These are phyloP conservation scores for Glareola pratincola DNA, from an alignment of 2,113 vertebrate species.

Conservation along the genomic window DNA sequence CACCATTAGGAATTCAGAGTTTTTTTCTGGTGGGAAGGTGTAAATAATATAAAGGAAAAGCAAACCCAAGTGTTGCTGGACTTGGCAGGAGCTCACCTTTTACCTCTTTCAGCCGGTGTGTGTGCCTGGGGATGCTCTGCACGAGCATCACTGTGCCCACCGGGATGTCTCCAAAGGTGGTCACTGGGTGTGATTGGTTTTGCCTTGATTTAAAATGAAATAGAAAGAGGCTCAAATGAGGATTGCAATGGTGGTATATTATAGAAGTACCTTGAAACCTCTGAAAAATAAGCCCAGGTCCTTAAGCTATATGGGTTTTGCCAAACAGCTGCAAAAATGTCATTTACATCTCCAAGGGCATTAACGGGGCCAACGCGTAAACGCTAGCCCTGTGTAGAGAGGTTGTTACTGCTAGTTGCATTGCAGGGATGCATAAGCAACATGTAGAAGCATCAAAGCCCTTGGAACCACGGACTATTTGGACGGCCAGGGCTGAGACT, in stretches of 20 bases:
- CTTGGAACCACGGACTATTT: no score
- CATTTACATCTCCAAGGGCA: not conserved
- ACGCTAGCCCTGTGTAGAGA: not conserved
- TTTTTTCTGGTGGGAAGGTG: not conserved
- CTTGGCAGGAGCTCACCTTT: not conserved
- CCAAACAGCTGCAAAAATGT: not conserved
- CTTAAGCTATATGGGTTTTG: not conserved
- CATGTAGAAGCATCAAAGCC: rapidly evolving
- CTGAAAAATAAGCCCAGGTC: not conserved
- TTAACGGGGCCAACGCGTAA: no score
- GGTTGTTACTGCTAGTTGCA: not conserved
- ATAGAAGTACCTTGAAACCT: not conserved
- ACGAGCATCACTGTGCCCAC: rapidly evolving
- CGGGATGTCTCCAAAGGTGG: rapidly evolving
- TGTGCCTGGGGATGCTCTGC: not conserved
- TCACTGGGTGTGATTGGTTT: not conserved
- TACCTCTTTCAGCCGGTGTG: rapidly evolving
- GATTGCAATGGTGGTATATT: not conserved
- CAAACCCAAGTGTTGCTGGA: not conserved
- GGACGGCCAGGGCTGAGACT: rapidly evolving
- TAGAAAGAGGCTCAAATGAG: not conserved
- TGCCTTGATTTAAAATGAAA: not conserved
- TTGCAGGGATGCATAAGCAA: not conserved
- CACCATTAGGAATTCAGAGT: not conserved
- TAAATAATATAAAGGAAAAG: not conserved